Evolutionary conservation across 2,888 invertebrate genomes (phyloP).

Genomic region (Aphidoletes aphidimyza): DNA sequence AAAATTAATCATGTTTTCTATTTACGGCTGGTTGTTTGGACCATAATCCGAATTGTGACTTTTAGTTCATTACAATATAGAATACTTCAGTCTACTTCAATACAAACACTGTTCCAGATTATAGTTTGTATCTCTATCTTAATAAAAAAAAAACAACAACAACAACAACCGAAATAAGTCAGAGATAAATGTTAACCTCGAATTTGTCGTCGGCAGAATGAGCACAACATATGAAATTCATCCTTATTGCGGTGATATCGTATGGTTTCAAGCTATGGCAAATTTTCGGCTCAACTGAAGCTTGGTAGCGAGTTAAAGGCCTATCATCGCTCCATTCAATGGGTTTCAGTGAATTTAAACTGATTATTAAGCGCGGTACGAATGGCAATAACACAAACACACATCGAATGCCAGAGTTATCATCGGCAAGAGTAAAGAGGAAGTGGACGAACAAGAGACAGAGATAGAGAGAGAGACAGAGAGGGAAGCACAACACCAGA

Average conservation of each 20-base stretch:
- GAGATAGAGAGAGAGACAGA: background rate
- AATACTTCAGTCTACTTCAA: background rate
- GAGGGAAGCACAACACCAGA: background rate
- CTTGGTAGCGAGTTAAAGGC: background rate
- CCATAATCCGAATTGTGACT: background rate
- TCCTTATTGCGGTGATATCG: background rate
- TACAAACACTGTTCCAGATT: background rate
- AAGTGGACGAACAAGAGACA: background rate
- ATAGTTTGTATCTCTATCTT: background rate
- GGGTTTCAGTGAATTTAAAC: constrained; percentile 6
- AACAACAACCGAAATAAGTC: background rate
- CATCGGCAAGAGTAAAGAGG: background rate
- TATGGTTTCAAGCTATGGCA: constrained; percentile 20
- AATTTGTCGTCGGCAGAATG: background rate
- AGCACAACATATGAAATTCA: background rate
- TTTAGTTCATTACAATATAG: background rate
- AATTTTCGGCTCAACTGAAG: background rate
- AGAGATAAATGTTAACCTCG: background rate
- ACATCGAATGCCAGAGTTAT: background rate
- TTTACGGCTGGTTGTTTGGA: background rate
- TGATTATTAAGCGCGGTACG: background rate
- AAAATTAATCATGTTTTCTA: constrained; percentile 10
- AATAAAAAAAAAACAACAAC: background rate
- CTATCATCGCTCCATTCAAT: constrained; percentile 13
- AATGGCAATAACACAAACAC: background rate